phyloP scores from a whole-genome alignment of 1,140 invertebrate genomes.

The Macrobrachium rosenbergii region DNA sequence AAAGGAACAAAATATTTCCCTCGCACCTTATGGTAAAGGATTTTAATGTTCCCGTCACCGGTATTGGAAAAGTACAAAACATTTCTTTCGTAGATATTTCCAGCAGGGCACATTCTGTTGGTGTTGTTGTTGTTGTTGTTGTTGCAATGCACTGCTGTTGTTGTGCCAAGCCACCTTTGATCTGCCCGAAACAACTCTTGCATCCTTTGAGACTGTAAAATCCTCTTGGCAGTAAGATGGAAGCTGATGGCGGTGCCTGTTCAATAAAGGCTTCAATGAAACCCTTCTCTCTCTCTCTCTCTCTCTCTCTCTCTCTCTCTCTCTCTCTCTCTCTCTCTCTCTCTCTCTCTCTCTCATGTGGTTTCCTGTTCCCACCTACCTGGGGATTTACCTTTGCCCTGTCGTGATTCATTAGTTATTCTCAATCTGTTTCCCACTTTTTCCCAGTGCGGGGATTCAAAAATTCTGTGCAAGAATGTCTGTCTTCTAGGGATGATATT shows the following conservation, averaged over 20 bases:
- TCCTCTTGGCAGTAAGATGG: not conserved
- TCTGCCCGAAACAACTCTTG: too few relatives aligned
- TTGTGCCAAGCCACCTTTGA: too few relatives aligned
- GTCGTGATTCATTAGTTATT: not conserved
- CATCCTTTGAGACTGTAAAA: not conserved
- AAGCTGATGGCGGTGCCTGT: not conserved
- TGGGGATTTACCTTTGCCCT: not conserved
- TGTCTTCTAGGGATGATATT: too few relatives aligned
- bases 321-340: constrained; percentile 31
- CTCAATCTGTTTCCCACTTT: not conserved
- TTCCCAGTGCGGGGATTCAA: not conserved
- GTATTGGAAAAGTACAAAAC: too few relatives aligned
- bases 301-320: constrained; percentile 29
- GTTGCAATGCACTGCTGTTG: too few relatives aligned
- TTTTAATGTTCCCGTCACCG: too few relatives aligned
- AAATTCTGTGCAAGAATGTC: too few relatives aligned
- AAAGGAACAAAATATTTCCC: too few relatives aligned
- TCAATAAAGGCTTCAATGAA: not conserved
- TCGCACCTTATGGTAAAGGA: too few relatives aligned
- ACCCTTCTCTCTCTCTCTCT: not conserved
- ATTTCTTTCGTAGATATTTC: too few relatives aligned
- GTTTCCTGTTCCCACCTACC: not conserved
- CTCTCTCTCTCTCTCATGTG: constrained; percentile 16
- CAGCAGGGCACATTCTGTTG: too few relatives aligned
- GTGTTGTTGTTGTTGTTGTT: too few relatives aligned